Evolutionary conservation across 2,888 invertebrate species (phyloP), one percentile per base, ranked within the genome.

Genomic region (Thalpophila matura): DNA sequence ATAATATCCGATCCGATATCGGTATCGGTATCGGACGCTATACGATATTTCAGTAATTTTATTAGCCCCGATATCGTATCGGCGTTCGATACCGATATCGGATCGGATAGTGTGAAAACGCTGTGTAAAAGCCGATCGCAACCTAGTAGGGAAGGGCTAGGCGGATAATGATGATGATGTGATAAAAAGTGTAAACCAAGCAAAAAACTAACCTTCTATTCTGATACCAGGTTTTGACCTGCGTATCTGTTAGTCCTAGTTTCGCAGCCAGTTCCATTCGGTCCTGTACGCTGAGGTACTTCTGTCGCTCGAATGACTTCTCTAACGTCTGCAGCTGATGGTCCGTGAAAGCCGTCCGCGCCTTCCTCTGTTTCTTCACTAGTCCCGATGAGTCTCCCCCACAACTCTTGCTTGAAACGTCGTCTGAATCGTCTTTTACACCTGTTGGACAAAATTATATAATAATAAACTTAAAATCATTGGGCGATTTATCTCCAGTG

Each of bases 161-260:
- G n/a, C n/a, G n/a, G n/a, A n/a, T n/a, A n/a, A n/a, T n/a, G n/a
- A n/a, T n/a, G n/a, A n/a, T n/a, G n/a, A n/a, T n/a, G n/a, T n/a
- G n/a, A n/a, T n/a, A n/a, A n/a, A n/a, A n/a, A n/a, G n/a, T n/a
- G n/a, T n/a, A 27, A 20, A 22, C 3, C 0, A 43, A 14, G 7
- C 2, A 20, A 6, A 31, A 5, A 35, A 75, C 96, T 95, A 90
- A 99, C 99, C 99, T 97, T 96, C 99, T 96, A 90, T 99, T 99
- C 93, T 99, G 99, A 94, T 99, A 99, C 99, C 99, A 99, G 84
- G 99, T 99, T 95, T 99, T 99, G 89, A 99, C 99, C 96, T 99
- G 99, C 51, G 99, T 99, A 93, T 99, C 99, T 40, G 99, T 99
- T 61, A 99, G 96, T 83, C 98, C 98, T 82, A 99, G 95, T 94